These are phyloP conservation scores for Apotomis betuletana DNA, from an alignment of 2,888 invertebrate species.

Conservation along the genomic window DNA sequence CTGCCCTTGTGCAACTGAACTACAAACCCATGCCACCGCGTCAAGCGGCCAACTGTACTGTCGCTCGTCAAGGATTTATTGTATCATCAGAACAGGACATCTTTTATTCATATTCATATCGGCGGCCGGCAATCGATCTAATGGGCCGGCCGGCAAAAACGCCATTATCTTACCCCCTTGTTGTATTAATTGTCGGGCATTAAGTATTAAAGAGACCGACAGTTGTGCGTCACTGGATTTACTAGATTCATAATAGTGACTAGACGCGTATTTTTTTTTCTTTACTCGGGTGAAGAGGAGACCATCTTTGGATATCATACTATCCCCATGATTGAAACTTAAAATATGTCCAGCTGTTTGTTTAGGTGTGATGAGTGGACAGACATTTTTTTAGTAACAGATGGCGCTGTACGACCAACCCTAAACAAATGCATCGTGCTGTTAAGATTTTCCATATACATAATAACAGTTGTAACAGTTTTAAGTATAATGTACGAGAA, in stretches of 20 bases:
- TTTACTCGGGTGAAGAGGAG: no score
- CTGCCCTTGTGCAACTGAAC: background rate
- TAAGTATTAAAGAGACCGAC: slow-evolving; percentile 36
- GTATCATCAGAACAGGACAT: slow-evolving; percentile 58
- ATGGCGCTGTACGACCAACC: no score
- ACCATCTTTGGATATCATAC: no score
- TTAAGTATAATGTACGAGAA: no score
- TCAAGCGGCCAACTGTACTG: slow-evolving; percentile 17
- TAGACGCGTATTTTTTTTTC: background rate
- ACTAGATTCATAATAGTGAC: background rate
- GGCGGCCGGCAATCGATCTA: slow-evolving; percentile 53
- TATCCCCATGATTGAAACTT: no score
- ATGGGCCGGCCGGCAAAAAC: slow-evolving; percentile 52
- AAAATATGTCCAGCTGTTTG: no score
- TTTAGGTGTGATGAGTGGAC: no score
- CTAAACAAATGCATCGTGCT: no score
- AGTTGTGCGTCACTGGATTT: slow-evolving; percentile 7
- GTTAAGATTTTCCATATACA: no score
- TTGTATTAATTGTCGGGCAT: slow-evolving; percentile 53
- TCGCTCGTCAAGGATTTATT: slow-evolving; percentile 63
- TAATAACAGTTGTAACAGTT: no score
- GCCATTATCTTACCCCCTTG: slow-evolving; percentile 31
- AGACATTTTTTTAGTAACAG: no score
- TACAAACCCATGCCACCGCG: background rate
- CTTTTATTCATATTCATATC: slow-evolving; percentile 70